Evolutionary conservation across 2,797 vertebrate species (phyloP).

Genomic region (Streptopelia turtur): DNA sequence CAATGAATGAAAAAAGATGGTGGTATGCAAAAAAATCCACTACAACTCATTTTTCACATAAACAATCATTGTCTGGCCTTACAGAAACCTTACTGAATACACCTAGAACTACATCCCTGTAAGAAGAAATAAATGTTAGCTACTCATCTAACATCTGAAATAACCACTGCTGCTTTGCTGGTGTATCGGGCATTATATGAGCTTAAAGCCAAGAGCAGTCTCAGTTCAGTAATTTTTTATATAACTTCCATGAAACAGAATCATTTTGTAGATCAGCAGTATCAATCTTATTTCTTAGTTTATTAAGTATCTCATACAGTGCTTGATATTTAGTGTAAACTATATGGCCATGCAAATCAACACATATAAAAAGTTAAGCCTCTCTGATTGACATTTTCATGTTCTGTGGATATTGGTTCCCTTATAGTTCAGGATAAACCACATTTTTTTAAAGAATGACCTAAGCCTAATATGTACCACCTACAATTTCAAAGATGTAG

Average conservation of each 20-base stretch:
- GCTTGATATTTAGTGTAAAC: neutral
- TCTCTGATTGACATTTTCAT: neutral
- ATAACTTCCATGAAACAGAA: neutral
- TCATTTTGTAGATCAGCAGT: neutral
- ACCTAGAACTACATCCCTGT: neutral
- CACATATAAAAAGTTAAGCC: neutral
- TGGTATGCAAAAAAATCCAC: neutral
- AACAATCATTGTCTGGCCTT: neutral
- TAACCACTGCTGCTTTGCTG: neutral
- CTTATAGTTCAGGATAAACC: neutral
- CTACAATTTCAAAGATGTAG: neutral
- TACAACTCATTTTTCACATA: neutral
- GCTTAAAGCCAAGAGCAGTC: neutral
- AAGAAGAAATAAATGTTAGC: neutral
- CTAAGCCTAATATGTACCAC: neutral
- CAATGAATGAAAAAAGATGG: neutral
- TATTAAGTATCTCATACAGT: neutral
- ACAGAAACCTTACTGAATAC: neutral
- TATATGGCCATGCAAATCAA: neutral
- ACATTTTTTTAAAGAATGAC: neutral
- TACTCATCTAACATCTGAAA: neutral
- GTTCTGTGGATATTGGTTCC: neutral
- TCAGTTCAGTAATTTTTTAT: neutral
- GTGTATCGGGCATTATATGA: neutral
- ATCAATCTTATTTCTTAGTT: neutral